These are phyloP conservation scores for Pantelozetes paolii DNA, from an alignment of 2,888 invertebrate genomes.

Conservation along the genomic window DNA sequence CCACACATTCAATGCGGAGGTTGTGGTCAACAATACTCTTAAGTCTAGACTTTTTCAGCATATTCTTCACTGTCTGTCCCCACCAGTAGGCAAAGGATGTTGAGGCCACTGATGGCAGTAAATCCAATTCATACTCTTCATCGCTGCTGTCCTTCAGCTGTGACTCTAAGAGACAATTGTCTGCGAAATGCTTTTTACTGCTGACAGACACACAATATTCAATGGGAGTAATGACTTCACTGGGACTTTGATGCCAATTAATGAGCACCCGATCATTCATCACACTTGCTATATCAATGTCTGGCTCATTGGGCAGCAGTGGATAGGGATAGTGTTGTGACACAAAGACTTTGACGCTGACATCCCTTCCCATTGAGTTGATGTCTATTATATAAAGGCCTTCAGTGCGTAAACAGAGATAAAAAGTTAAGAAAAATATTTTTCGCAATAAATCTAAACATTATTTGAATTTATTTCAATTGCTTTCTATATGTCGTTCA, in stretches of 20 bases:
- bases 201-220: conserved; percentile 56
- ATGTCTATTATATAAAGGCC: conserved; percentile 39
- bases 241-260: conserved; percentile 49
- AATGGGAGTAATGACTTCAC: conserved; percentile 44
- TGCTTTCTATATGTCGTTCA: not conserved
- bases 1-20: conserved; percentile 56
- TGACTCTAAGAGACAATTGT: conserved; percentile 5
- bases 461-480: not conserved
- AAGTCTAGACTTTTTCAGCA: not conserved
- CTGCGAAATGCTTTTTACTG: not conserved
- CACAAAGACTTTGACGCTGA: conserved; percentile 40
- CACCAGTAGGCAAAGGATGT: conserved; percentile 51
- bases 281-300: conserved; percentile 45
- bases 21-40: conserved; percentile 47
- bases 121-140: conserved; percentile 13
- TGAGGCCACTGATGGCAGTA: conserved; percentile 47
- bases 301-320: conserved; percentile 44
- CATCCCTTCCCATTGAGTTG: conserved; percentile 37
- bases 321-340: conserved; percentile 43
- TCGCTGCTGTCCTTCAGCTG: not conserved
- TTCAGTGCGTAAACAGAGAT: conserved; percentile 1
- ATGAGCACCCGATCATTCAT: conserved; percentile 46
- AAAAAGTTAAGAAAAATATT: not conserved
- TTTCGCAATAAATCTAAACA: not conserved
- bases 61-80: conserved; percentile 47